phyloP scores from a whole-genome alignment of 1,140 invertebrate species.

The Bilobella aurantiaca region DNA sequence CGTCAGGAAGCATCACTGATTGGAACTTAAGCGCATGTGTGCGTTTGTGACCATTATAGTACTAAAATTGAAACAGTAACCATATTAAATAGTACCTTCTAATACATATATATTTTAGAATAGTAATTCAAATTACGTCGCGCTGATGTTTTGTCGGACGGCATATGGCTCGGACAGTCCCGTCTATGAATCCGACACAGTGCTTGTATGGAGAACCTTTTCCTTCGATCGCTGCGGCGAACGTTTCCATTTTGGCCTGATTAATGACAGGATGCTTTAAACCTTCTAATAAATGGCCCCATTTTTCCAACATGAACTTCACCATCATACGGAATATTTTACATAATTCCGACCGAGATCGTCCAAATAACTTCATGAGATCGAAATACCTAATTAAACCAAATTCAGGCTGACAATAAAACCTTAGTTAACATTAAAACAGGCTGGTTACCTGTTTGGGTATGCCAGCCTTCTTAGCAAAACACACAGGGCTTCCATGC shows the following conservation, averaged over 20 bases:
- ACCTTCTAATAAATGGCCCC: background rate
- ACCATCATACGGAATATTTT: background rate
- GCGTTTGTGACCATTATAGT: conserved; percentile 6
- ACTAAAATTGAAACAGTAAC: background rate
- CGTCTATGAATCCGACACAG: conserved; percentile 15
- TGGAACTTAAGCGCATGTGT: conserved; percentile 10
- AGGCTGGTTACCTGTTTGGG: conserved; percentile 1
- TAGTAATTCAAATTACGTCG: background rate
- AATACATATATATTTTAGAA: too few species aligned
- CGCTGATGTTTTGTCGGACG: background rate
- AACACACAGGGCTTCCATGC: background rate
- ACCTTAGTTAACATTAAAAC: background rate
- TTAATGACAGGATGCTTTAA: background rate
- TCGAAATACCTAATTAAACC: background rate
- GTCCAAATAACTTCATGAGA: background rate
- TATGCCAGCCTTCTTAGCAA: background rate
- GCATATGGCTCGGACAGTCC: conserved; percentile 17
- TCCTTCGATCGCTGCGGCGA: background rate
- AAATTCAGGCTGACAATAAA: background rate
- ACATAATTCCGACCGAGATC: background rate
- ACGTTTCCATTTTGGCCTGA: background rate
- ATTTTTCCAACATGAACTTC: background rate
- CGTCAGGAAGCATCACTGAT: background rate
- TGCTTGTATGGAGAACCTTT: conserved; percentile 12
- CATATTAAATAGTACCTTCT: too few species aligned